A percentile compares a stretch with the other conserved stretches of the same genome.
These are phyloP conservation scores for Drosophila dunni DNA, from an alignment of 1,140 invertebrate species.

Conservation along the genomic window DNA sequence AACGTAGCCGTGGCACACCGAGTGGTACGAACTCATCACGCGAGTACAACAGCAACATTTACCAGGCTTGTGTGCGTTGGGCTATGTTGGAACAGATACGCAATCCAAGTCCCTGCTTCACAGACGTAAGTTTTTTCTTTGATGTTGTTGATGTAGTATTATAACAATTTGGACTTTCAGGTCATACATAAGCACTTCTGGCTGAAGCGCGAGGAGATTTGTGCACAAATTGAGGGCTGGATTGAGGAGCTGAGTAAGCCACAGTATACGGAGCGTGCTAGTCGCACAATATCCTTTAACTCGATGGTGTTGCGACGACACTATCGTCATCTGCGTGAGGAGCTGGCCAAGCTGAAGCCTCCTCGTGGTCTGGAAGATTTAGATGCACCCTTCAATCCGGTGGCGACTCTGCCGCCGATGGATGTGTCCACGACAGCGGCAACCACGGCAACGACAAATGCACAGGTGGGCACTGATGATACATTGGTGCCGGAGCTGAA, in stretches of 20 bases:
- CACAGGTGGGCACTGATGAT: slow-evolving; percentile 66
- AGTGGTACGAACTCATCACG: slow-evolving; percentile 94
- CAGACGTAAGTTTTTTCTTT: slow-evolving; percentile 88
- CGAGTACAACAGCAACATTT: slow-evolving; percentile 98
- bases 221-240: slow-evolving; percentile 95
- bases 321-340: slow-evolving; percentile 91
- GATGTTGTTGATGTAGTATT: background rate
- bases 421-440: slow-evolving; percentile 60
- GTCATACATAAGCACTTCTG: slow-evolving; percentile 97
- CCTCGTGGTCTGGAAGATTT: slow-evolving; percentile 90
- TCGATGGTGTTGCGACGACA: slow-evolving; percentile 91
- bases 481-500: slow-evolving; percentile 53
- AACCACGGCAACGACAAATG: slow-evolving; percentile 44
- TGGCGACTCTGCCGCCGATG: slow-evolving; percentile 80
- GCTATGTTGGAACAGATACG: slow-evolving; percentile 97
- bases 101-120: slow-evolving; percentile 96
- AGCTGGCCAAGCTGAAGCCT: slow-evolving; percentile 91
- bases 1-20: slow-evolving; percentile 94
- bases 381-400: slow-evolving; percentile 87
- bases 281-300: slow-evolving; percentile 90
- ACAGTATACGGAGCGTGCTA: slow-evolving; percentile 89
- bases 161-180: slow-evolving; percentile 82
- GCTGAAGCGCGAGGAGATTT: slow-evolving; percentile 96
- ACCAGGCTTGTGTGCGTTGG: slow-evolving; percentile 97
- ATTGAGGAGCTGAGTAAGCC: slow-evolving; percentile 92